Base-by-base conservation (phyloP, 2,113 vertebrate species). In the Dermatemys mawii region DNA sequence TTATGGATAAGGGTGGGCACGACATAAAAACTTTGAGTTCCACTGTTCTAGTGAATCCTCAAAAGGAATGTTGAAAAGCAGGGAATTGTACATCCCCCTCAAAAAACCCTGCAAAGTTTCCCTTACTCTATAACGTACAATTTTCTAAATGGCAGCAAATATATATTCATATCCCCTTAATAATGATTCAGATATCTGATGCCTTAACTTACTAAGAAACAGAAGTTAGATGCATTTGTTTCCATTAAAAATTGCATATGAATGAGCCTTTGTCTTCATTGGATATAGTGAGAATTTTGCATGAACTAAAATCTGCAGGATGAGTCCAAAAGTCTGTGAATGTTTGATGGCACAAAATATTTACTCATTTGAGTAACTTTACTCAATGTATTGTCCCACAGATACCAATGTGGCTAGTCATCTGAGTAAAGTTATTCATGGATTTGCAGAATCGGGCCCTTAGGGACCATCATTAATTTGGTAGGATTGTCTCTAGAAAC, bases 401-500 rank as follows among this genome's bases (percentile, higher is more conserved):
- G 88, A 57, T 95, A 60, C 73, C 79, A 51, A 91, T 83, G 32
- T 32, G 93, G 49, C 7, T 41, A 73, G 38, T 91, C 63, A 63
- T 49, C 35, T 60, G 55, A 80, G 84, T 41, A 91, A 94, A 93
- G 70, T 81, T 91, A 55, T 89, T 90, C 53, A 73, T 49, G 51
- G 4, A 82, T 82, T 87, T 93, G 53, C 32, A 32, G 12, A 50
- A 73, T 82, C 12, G 76, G 86, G 41, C 11, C 49, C 91, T 85
- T 49, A 79, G 29, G 90, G 51, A 55, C 94, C 60, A 76, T 90
- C 86, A 82, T 6, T 94, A 89, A 79, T 51, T 50, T 73, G 78
- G 63, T 57, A 60, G 38, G 73, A 26, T 26, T 26, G 26, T 85
- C 78, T 82, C 55, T 44, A 49, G 81, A 90, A 82, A 46, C 24